Evolutionary conservation across 2,888 invertebrate genomes (phyloP).

Genomic region (Catocala fraxini): DNA sequence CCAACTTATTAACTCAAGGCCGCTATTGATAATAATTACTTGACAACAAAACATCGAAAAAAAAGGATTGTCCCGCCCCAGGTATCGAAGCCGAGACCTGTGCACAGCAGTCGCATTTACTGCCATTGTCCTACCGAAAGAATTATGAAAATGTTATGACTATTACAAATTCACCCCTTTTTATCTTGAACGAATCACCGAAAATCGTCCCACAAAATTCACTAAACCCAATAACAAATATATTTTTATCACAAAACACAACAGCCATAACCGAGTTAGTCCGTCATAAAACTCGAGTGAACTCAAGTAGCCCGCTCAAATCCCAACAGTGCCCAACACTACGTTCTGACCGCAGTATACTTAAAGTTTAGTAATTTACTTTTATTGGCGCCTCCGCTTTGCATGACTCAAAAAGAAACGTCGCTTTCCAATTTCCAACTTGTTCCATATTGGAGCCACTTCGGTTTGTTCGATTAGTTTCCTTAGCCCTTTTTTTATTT

Average conservation of each 20-base stretch:
- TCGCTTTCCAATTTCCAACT: constrained; percentile 80
- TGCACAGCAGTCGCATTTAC: too few species aligned
- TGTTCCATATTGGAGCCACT: constrained; percentile 68
- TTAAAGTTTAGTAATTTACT: constrained; percentile 78
- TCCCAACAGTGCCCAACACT: constrained; percentile 39
- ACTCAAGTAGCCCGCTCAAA: constrained; percentile 2
- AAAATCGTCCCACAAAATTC: background rate
- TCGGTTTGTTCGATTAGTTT: constrained; percentile 61
- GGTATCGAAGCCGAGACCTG: too few species aligned
- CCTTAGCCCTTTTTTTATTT: constrained; percentile 45
- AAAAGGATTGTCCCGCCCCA: too few species aligned
- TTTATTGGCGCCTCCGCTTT: constrained; percentile 76
- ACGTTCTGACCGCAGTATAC: constrained; percentile 57
- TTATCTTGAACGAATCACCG: too few species aligned
- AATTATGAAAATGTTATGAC: too few species aligned
- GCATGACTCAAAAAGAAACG: constrained; percentile 68
- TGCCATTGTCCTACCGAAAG: too few species aligned
- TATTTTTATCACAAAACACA: background rate
- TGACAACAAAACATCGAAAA: too few species aligned
- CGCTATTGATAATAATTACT: too few species aligned
- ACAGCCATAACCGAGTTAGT: constrained; percentile 10
- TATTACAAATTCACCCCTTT: too few species aligned
- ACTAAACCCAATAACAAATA: background rate
- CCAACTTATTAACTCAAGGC: too few species aligned
- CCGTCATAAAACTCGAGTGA: constrained; percentile 15